A percentile compares a stretch with the other conserved stretches of the same genome.
These are phyloP conservation scores for Semnopithecus entellus DNA, from an alignment of 2,113 vertebrate species.

Conservation along the genomic window DNA sequence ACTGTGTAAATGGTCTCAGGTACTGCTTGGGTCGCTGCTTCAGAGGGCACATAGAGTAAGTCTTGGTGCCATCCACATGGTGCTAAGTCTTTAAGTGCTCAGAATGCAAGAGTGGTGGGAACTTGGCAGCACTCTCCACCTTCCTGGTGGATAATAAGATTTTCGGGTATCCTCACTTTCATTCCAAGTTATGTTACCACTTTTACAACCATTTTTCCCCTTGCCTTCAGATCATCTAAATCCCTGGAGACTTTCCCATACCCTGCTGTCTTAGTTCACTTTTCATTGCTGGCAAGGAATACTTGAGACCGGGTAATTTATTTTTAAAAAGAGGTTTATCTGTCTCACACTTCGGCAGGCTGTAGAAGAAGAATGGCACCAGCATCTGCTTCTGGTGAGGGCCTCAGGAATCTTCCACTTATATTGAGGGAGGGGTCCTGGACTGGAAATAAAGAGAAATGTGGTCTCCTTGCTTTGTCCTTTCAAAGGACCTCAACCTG, in stretches of 20 bases:
- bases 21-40: not conserved
- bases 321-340: not conserved
- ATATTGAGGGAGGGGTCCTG: not conserved
- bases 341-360: not conserved
- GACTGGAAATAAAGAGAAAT: constrained; percentile 4
- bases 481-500: not conserved
- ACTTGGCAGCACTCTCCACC: not conserved
- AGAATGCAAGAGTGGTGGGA: not conserved
- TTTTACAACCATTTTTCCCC: not conserved
- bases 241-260: not conserved
- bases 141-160: constrained; percentile 8
- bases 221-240: constrained; percentile 7
- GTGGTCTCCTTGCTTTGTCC: constrained; percentile 1
- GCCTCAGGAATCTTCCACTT: not conserved
- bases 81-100: not conserved
- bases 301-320: not conserved
- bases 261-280: not conserved
- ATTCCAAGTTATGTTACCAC: not conserved
- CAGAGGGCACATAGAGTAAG: not conserved
- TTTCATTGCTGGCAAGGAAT: not conserved
- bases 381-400: not conserved
- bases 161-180: constrained; percentile 2
- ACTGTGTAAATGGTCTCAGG: too few relatives aligned
- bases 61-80: not conserved
- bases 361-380: not conserved